Evolutionary conservation across 2,113 vertebrate species (phyloP).

Genomic region (Myrmecophaga tridactyla): DNA sequence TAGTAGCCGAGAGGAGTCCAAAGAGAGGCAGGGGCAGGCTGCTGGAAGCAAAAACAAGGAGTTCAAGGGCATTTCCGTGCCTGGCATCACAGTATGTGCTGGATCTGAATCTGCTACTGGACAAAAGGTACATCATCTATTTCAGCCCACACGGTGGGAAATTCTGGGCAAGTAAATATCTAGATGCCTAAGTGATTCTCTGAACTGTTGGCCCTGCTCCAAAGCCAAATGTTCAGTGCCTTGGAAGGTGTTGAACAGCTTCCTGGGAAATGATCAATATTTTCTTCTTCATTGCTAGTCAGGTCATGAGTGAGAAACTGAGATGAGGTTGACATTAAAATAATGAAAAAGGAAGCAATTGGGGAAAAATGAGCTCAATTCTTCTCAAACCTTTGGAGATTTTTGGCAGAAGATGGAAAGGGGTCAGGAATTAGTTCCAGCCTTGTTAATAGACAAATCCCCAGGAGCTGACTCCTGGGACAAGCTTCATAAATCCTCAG

Average conservation of each 20-base stretch:
- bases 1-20: neutral
- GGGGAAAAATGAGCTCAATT: conserved; percentile 20
- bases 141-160: neutral
- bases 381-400: conserved; percentile 32
- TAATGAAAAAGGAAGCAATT: conserved; percentile 49
- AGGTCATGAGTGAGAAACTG: neutral
- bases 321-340: conserved; percentile 55
- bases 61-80: neutral
- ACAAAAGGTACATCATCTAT: neutral
- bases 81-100: neutral
- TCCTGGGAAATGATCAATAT: conserved; percentile 49
- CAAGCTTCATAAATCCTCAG: conserved; percentile 1
- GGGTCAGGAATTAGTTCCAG: conserved; percentile 26
- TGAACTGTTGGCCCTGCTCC: neutral
- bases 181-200: neutral
- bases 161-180: neutral
- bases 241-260: conserved; percentile 3
- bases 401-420: conserved; percentile 45
- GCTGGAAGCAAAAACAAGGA: neutral
- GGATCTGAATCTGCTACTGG: neutral
- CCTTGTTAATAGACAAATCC: conserved; percentile 9
- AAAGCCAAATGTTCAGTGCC: neutral
- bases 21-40: neutral
- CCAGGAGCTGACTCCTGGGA: neutral
- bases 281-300: conserved; percentile 52